phyloP scores from a whole-genome alignment of 2,797 vertebrate genomes.

The Eulemur albifrons region DNA sequence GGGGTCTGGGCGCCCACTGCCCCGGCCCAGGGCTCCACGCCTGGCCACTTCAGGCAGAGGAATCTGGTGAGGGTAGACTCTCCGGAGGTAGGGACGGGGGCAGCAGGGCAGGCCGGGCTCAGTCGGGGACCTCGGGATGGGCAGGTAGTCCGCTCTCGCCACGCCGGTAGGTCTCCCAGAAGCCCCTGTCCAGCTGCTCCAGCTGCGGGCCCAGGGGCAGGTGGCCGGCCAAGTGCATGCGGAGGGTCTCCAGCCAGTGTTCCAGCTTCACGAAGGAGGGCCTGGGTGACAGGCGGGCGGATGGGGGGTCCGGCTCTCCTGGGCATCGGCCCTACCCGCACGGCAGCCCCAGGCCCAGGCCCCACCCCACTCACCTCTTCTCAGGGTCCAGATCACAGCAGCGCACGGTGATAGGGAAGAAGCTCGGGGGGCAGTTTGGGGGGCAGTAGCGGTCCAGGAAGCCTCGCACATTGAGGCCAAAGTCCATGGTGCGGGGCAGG shows the following conservation, averaged over 20 bases:
- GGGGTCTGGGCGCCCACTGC: neutral
- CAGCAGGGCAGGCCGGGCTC: constrained; percentile 31
- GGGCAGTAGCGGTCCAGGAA: constrained; percentile 97
- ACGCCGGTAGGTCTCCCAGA: constrained; percentile 89
- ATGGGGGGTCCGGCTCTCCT: neutral
- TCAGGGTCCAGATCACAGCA: constrained; percentile 97
- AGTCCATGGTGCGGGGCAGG: constrained; percentile 94
- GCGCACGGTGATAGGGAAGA: constrained; percentile 94
- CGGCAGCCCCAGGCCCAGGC: neutral
- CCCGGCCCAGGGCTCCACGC: neutral
- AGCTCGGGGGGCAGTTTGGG: constrained; percentile 89
- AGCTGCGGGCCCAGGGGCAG: constrained; percentile 92
- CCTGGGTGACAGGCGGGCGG: constrained; percentile 75
- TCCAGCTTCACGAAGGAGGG: constrained; percentile 94
- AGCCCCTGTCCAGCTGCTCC: constrained; percentile 91
- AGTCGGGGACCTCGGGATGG: constrained; percentile 89
- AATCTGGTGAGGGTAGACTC: neutral
- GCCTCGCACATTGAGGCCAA: constrained; percentile 94
- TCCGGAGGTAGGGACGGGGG: neutral
- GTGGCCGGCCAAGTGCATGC: constrained; percentile 94
- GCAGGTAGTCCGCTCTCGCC: constrained; percentile 88
- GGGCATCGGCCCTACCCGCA: accelerated
- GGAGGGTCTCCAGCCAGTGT: constrained; percentile 94
- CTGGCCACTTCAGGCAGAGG: neutral
- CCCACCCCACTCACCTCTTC: constrained; percentile 89